phyloP scores from a whole-genome alignment of 2,113 vertebrate species.

The Chaetorhynchus papuensis region DNA sequence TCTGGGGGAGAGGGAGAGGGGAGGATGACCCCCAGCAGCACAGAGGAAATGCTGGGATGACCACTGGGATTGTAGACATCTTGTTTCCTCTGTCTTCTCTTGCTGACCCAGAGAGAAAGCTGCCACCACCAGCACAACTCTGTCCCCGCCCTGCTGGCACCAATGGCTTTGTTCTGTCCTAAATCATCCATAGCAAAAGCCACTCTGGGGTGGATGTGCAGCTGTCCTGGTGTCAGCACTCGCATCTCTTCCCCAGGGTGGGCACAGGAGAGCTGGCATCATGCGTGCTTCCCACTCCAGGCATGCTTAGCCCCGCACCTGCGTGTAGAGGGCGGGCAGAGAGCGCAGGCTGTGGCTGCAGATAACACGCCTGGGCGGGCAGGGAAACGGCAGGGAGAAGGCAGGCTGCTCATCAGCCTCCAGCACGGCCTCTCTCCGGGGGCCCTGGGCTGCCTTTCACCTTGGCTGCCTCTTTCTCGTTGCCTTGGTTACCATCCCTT shows the following conservation, averaged over 20 bases:
- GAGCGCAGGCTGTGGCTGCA: neutral
- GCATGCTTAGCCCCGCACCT: neutral
- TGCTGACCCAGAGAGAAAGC: neutral
- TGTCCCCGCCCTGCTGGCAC: neutral
- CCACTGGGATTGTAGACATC: neutral
- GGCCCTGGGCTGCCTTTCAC: conserved; percentile 57
- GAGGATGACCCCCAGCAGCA: neutral
- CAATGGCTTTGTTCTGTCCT: neutral
- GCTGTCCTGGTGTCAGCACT: neutral
- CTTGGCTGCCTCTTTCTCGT: conserved; percentile 62
- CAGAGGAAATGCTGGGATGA: rapidly evolving
- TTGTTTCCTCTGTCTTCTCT: neutral
- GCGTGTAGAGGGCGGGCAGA: neutral
- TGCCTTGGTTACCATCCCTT: conserved; percentile 64
- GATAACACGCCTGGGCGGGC: conserved; percentile 19
- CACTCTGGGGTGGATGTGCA: rapidly evolving
- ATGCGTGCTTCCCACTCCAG: neutral
- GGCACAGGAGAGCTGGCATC: neutral
- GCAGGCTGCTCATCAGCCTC: conserved; percentile 50
- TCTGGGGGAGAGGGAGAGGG: rapidly evolving
- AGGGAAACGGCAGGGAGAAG: conserved; percentile 52
- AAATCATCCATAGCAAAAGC: neutral
- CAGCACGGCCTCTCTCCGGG: conserved; percentile 43
- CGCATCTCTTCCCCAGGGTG: neutral
- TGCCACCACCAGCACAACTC: neutral